phyloP scores from a whole-genome alignment of 1,140 invertebrate genomes.

The Dreissena polymorpha region DNA sequence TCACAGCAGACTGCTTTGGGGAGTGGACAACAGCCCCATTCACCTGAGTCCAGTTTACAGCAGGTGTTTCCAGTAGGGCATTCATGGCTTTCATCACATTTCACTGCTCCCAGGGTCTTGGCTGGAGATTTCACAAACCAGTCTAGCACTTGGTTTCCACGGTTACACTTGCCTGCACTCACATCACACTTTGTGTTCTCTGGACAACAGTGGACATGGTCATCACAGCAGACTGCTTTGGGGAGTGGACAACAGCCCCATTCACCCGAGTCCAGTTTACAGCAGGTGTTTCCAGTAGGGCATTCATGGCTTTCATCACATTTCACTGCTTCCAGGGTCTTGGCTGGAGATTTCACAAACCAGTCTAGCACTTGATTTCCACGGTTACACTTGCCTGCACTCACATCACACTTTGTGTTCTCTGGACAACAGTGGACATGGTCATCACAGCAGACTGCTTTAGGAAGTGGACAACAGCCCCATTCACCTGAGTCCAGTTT shows the following conservation, averaged over 20 bases:
- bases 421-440: conserved; percentile 73
- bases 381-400: conserved; percentile 59
- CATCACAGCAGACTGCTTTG: conserved; percentile 63
- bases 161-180: background rate
- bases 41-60: conserved; percentile 58
- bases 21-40: conserved; percentile 65
- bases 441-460: conserved; percentile 75
- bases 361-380: conserved; percentile 50
- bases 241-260: conserved; percentile 75
- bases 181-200: conserved; percentile 14
- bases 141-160: background rate
- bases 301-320: conserved; percentile 57
- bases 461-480: conserved; percentile 72
- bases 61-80: conserved; percentile 66
- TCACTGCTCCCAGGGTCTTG: background rate
- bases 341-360: conserved; percentile 57
- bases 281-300: conserved; percentile 73
- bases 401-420: conserved; percentile 70
- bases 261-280: conserved; percentile 55
- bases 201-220: conserved; percentile 42
- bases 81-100: conserved; percentile 56
- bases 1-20: conserved; percentile 63
- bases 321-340: conserved; percentile 18
- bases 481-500: conserved; percentile 65
- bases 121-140: conserved; percentile 26